Base-by-base conservation (phyloP, 2,113 vertebrate species). In the Pampusana beccarii region DNA sequence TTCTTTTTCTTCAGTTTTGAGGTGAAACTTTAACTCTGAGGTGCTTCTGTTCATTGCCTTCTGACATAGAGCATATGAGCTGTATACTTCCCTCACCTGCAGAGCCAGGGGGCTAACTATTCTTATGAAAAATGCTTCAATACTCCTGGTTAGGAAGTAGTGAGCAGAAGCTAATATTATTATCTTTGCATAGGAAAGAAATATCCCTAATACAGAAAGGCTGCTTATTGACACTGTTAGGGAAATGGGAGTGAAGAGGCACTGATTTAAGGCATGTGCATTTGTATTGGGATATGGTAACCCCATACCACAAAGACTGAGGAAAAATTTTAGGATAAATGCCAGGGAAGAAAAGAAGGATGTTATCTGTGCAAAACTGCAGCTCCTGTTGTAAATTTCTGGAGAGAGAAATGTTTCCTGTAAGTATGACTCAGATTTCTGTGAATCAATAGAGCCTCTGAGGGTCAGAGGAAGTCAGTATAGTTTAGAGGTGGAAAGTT, bases 391-490 rank as follows among this genome's bases (percentile, higher is more conserved):
- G 50, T 62, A 66, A 88, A 93, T 86, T 95, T 94, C 56, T 93
- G 67, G 38, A 28, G 79, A 56, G 36, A 86, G 4, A 60, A 80
- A 70, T 86, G 75, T 44, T 96, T 96, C 90, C 93, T 95, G 82
- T 88, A 90, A 88, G 62, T 70, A 42, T 92, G 95, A 96, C 58
- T 97, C 94, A 88, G 74, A 72, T 73, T 79, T 93, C 85, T 93
- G 65, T 72, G 90, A 93, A 80, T 94, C 95, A 92, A 10, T 82
- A 77, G 36, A 70, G 51, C 60, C 38, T 67, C 86, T 74, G 87
- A 90, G 75, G 77, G 72, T 89, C 75, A 86, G 67, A 86, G 56
- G 56, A 94, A 93, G 64, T 88, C 82, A 57, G 4, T 67, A 3
- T 67, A 3, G 90, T 88, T 66, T 54, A 80, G 72, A 96, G 60